Evolutionary conservation across 2,888 invertebrate genomes (phyloP).

Genomic region (Cryptocephalus moraei): DNA sequence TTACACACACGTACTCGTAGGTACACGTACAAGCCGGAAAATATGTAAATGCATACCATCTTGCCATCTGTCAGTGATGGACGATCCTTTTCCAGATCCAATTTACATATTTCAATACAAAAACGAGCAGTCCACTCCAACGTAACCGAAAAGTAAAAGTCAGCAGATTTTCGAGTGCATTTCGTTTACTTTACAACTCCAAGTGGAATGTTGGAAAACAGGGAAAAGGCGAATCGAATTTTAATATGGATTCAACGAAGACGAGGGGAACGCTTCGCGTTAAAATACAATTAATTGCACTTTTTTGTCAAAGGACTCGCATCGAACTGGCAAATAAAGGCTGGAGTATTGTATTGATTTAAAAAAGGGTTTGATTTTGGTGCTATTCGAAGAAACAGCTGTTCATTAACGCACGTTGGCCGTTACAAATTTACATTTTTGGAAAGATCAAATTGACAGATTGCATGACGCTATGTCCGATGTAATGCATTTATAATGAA

Average conservation of each 20-base stretch:
- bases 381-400: too few relatives aligned
- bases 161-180: conserved; percentile 35
- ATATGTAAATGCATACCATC: too few relatives aligned
- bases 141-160: conserved; percentile 23
- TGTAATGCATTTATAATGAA: conserved; percentile 38
- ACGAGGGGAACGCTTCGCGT: too few relatives aligned
- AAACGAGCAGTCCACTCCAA: conserved; percentile 25
- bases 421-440: conserved; percentile 19
- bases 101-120: conserved; percentile 40
- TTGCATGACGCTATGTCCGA: conserved; percentile 28
- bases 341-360: too few relatives aligned
- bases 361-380: too few relatives aligned
- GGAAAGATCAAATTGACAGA: conserved; percentile 32
- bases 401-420: neutral
- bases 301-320: too few relatives aligned
- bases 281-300: too few relatives aligned
- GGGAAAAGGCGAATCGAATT: neutral
- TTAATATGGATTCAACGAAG: too few relatives aligned
- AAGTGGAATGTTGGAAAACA: neutral
- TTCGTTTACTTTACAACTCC: conserved; percentile 24
- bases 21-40: too few relatives aligned
- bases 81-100: conserved; percentile 25
- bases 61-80: conserved; percentile 29
- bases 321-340: too few relatives aligned
- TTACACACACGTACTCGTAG: too few relatives aligned